Percentiles rank a stretch among this genome's conserved stretches.
Evolutionary conservation across 2,888 invertebrate species (phyloP).

Genomic region (Tortricodes alternella): DNA sequence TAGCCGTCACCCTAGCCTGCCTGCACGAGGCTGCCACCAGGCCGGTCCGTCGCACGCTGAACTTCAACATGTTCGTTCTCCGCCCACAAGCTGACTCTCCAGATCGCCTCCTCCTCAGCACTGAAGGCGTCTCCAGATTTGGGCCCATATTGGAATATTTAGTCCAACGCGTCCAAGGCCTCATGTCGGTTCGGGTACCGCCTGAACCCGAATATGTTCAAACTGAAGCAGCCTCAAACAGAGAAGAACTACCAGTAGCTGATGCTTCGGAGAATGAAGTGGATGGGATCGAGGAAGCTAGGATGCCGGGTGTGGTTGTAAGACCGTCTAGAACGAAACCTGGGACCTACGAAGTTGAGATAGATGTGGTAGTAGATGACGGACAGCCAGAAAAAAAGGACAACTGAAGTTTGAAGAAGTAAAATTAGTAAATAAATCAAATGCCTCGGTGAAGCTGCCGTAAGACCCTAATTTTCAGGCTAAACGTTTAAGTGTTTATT

Average conservation of each 20-base stretch:
- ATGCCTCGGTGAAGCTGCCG: too few relatives aligned
- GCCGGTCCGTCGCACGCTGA: slow-evolving; percentile 69
- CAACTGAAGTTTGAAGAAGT: background rate
- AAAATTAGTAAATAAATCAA: background rate
- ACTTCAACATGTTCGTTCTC: slow-evolving; percentile 76
- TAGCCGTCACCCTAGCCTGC: slow-evolving; percentile 56
- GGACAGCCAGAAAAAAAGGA: slow-evolving; percentile 61
- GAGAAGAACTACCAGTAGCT: slow-evolving; percentile 41
- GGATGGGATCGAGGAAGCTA: slow-evolving; percentile 69
- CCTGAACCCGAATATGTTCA: slow-evolving; percentile 76
- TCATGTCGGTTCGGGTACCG: slow-evolving; percentile 86
- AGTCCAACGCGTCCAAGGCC: slow-evolving; percentile 86
- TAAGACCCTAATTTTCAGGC: background rate
- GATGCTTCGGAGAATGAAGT: slow-evolving; percentile 75
- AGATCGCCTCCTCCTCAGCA: slow-evolving; percentile 60
- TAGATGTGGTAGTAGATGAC: slow-evolving; percentile 70
- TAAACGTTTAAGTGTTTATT: background rate
- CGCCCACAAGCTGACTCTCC: slow-evolving; percentile 58
- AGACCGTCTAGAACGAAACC: slow-evolving; percentile 67
- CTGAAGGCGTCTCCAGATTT: slow-evolving; percentile 80
- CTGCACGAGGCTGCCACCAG: slow-evolving; percentile 52
- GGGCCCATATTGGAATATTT: slow-evolving; percentile 87
- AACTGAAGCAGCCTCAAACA: slow-evolving; percentile 42
- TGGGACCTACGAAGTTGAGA: slow-evolving; percentile 71
- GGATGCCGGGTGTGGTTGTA: slow-evolving; percentile 66